Conservation (phyloP, 2,113 vertebrate genomes). For the Sylvietta virens region DNA sequence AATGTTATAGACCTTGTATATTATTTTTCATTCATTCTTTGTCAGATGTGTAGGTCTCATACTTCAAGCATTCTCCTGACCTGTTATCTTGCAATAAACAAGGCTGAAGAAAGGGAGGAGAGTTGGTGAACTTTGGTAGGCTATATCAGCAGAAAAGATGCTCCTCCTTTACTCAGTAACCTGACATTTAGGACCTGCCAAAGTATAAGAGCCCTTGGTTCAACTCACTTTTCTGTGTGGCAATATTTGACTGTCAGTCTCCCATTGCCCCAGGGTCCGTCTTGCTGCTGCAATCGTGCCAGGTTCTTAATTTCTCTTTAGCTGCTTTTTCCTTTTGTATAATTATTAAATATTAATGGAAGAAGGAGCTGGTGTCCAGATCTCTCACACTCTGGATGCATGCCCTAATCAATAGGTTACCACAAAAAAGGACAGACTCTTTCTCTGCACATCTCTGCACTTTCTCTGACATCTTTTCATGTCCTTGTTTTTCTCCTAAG, state of each 20-base stretch:
- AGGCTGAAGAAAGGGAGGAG: neutral
- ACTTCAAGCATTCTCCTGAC: neutral
- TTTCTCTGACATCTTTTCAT: neutral
- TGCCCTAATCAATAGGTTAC: conserved; percentile 27
- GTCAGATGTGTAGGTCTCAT: neutral
- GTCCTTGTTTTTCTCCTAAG: neutral
- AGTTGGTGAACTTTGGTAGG: neutral
- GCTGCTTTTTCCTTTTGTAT: neutral
- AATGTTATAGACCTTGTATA: neutral
- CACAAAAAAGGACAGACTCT: neutral
- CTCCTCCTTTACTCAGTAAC: neutral
- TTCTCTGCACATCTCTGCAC: neutral
- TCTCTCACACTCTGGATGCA: neutral
- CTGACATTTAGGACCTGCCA: neutral
- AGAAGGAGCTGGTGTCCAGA: conserved; percentile 3
- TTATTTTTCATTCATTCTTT: neutral
- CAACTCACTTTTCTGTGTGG: neutral
- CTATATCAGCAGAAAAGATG: neutral
- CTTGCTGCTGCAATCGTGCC: neutral
- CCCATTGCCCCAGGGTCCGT: neutral
- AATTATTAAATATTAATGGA: conserved; percentile 22
- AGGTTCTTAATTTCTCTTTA: conserved; percentile 9
- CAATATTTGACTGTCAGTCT: neutral
- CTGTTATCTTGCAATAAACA: neutral
- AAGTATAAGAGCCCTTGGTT: neutral